Evolutionary conservation across 1,140 invertebrate species (phyloP).

Genomic region (Leptonema lineaticorne): DNA sequence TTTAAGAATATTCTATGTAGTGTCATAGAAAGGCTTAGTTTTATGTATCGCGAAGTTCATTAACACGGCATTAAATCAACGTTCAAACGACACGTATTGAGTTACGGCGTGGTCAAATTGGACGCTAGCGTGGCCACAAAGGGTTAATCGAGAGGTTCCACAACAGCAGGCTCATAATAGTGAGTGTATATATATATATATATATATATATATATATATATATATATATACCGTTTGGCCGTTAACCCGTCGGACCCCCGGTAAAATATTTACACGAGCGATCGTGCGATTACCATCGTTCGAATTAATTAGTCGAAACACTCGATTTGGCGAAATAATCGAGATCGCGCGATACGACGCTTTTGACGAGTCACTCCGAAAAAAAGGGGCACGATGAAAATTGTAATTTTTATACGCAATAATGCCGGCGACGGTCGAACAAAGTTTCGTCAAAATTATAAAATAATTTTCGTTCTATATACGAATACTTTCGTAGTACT

Average conservation of each 20-base stretch:
- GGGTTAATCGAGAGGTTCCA: no score
- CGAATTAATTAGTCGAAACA: constrained; percentile 14
- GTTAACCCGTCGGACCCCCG: constrained; percentile 4
- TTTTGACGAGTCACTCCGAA: constrained; percentile 4
- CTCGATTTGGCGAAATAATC: constrained; percentile 13
- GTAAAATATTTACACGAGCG: constrained; percentile 13
- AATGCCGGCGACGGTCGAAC: neutral
- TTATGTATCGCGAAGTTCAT: no score
- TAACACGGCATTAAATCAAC: no score
- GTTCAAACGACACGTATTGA: no score
- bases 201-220: neutral
- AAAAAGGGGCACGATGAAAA: neutral
- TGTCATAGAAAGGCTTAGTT: no score
- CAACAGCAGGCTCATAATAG: neutral
- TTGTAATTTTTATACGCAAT: no score
- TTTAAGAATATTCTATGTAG: no score
- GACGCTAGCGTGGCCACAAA: no score
- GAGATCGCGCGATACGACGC: neutral
- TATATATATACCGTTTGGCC: neutral
- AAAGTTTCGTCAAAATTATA: neutral
- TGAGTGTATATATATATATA: neutral
- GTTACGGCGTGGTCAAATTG: no score
- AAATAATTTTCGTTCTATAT: no score
- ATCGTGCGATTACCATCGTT: constrained; percentile 5
- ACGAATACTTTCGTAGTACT: no score